These are phyloP conservation scores for Helostoma temminkii DNA, from an alignment of 2,797 vertebrate species.

Conservation along the genomic window DNA sequence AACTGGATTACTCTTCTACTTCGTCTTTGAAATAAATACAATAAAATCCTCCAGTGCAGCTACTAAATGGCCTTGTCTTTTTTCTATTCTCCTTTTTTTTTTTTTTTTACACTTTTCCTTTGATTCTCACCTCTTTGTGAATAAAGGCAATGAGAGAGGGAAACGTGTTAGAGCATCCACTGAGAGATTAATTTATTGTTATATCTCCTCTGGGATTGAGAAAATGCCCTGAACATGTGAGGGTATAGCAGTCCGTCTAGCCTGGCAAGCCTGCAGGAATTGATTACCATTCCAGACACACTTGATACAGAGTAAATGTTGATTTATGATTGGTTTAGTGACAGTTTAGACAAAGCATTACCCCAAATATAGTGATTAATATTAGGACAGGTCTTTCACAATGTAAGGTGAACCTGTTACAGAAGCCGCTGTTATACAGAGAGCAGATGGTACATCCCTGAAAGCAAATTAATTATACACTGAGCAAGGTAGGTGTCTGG, in stretches of 20 bases:
- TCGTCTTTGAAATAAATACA: constrained; percentile 70
- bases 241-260: constrained; percentile 5
- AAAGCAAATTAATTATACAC: constrained; percentile 63
- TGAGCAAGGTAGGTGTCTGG: constrained; percentile 37
- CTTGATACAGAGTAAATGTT: constrained; percentile 24
- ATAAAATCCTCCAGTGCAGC: constrained; percentile 61
- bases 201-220: constrained; percentile 35
- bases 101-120: constrained; percentile 40
- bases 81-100: neutral
- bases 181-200: constrained; percentile 37
- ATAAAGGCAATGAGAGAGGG: constrained; percentile 24
- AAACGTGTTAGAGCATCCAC: constrained; percentile 16
- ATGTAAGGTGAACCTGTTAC: constrained; percentile 48
- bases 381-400: constrained; percentile 31
- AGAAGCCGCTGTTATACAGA: constrained; percentile 36
- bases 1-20: constrained; percentile 72
- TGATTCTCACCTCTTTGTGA: constrained; percentile 46
- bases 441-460: constrained; percentile 47
- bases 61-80: constrained; percentile 51
- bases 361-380: constrained; percentile 40
- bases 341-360: constrained; percentile 42
- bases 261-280: constrained; percentile 30
- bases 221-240: constrained; percentile 30
- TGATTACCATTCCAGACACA: constrained; percentile 30
- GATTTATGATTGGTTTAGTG: constrained; percentile 32